A percentile compares a stretch with the other conserved stretches of the same genome.
Conservation (phyloP, 2,797 vertebrate species). For the Scolopax rusticola region DNA sequence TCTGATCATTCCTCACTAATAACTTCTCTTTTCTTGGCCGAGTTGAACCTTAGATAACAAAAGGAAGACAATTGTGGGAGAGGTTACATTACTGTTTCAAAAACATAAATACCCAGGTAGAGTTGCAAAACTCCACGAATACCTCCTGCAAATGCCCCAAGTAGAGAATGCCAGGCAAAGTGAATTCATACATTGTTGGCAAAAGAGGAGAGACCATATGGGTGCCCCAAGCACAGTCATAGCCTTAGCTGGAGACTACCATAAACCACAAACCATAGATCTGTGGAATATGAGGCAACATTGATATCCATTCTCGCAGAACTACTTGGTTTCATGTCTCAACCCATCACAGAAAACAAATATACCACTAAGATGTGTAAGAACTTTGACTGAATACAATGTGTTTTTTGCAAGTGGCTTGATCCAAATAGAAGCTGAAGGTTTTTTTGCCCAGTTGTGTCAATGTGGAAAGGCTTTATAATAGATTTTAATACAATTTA, state of each 20-base stretch:
- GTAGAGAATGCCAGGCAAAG: not conserved
- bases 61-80: not conserved
- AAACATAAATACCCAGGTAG: not conserved
- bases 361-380: not conserved
- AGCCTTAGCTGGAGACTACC: not conserved
- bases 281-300: not conserved
- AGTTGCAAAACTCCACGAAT: not conserved
- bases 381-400: not conserved
- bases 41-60: not conserved
- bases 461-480: not conserved
- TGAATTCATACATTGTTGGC: not conserved
- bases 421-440: not conserved
- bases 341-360: not conserved
- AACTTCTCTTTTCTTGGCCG: not conserved
- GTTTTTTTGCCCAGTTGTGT: not conserved
- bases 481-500: slow-evolving; percentile 10
- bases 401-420: not conserved
- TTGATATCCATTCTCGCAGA: not conserved
- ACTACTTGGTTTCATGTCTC: not conserved
- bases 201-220: not conserved
- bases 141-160: not conserved
- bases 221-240: not conserved
- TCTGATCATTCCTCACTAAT: not conserved
- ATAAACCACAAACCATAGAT: not conserved
- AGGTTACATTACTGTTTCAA: not conserved